Evolutionary conservation across 2,797 vertebrate species (phyloP).

Genomic region (Melanogrammus aeglefinus): DNA sequence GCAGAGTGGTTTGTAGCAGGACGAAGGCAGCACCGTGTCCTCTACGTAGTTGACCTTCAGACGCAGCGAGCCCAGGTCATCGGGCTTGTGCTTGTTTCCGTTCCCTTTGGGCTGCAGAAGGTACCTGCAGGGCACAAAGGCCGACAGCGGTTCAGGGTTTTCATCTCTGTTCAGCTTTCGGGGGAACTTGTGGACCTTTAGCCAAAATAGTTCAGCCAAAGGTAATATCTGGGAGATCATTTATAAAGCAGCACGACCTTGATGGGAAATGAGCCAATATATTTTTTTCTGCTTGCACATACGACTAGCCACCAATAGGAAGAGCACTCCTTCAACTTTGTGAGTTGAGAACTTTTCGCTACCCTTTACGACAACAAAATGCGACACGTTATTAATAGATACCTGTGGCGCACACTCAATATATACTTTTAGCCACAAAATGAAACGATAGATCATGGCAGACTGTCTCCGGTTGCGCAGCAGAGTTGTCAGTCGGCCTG

Average conservation of each 20-base stretch:
- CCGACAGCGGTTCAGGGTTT: neutral
- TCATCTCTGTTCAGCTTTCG: neutral
- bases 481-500: conserved; percentile 18
- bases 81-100: conserved; percentile 90
- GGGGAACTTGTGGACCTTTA: neutral
- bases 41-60: conserved; percentile 94
- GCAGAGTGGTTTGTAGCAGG: conserved; percentile 84
- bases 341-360: conserved; percentile 10
- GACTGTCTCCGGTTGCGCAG: conserved; percentile 18
- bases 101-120: conserved; percentile 95
- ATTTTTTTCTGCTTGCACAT: conserved; percentile 30
- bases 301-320: conserved; percentile 43
- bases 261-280: neutral
- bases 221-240: neutral
- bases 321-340: conserved; percentile 40
- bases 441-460: conserved; percentile 30
- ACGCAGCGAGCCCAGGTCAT: conserved; percentile 91
- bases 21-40: conserved; percentile 91
- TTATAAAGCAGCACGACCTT: neutral
- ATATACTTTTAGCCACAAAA: neutral
- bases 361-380: conserved; percentile 26
- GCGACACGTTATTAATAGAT: conserved; percentile 13
- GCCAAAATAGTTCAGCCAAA: neutral
- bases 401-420: conserved; percentile 20
- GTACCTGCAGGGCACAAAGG: conserved; percentile 76